A percentile compares a stretch with the other conserved stretches of the same genome.
Evolutionary conservation across 2,888 invertebrate species (phyloP).

Genomic region (Ganaspis brasiliensis): DNA sequence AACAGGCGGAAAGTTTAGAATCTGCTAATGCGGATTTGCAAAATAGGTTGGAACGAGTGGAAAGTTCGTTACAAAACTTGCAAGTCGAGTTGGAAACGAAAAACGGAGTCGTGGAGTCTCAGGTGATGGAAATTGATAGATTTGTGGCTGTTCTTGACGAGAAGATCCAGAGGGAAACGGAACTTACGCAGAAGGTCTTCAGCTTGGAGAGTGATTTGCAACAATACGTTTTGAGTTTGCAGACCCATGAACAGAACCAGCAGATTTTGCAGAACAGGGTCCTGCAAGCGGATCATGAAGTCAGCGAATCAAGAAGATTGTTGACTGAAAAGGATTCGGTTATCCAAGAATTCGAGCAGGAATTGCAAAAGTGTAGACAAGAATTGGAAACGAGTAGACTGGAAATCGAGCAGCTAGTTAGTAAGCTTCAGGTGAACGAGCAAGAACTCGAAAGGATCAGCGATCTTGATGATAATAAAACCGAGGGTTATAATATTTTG

Average conservation of each 20-base stretch:
- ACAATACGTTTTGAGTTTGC: neutral
- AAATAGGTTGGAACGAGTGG: constrained; percentile 54
- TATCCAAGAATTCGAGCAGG: constrained; percentile 50
- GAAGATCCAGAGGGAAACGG: constrained; percentile 51
- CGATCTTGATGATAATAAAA: constrained; percentile 60
- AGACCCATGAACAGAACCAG: neutral
- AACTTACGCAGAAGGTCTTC: constrained; percentile 17
- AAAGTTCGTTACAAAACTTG: constrained; percentile 49
- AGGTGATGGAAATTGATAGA: constrained; percentile 56
- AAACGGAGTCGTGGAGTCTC: constrained; percentile 50
- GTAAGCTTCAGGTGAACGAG: constrained; percentile 51
- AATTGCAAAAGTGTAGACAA: constrained; percentile 52
- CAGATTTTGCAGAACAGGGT: neutral
- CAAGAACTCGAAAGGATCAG: constrained; percentile 80
- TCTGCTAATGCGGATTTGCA: too few species aligned
- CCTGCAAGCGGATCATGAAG: constrained; percentile 12
- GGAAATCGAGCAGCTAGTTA: constrained; percentile 48
- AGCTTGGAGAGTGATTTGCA: neutral
- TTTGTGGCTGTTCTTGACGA: constrained; percentile 39
- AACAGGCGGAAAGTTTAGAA: constrained; percentile 6
- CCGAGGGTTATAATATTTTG: constrained; percentile 49
- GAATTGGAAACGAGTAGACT: constrained; percentile 37
- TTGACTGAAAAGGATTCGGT: constrained; percentile 50
- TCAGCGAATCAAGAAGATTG: constrained; percentile 6
- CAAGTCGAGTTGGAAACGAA: constrained; percentile 52